Percentiles rank a stretch among this genome's conserved stretches.
Evolutionary conservation across 2,888 invertebrate genomes (phyloP).

Genomic region (Chalcosyrphus nemorum): DNA sequence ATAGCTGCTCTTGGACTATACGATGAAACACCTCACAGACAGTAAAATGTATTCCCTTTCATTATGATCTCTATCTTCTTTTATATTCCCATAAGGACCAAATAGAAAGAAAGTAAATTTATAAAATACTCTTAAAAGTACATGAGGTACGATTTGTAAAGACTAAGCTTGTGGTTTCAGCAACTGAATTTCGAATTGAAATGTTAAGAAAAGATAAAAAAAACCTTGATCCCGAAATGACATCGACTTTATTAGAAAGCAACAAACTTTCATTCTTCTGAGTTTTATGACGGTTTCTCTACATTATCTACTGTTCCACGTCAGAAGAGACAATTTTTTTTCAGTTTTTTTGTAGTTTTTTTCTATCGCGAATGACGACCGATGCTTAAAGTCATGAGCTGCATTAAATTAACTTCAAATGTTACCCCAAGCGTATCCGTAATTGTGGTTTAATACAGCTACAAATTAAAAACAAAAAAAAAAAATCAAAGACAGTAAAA

Average conservation of each 20-base stretch:
- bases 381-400: slow-evolving; percentile 30
- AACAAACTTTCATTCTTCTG: slow-evolving; percentile 60
- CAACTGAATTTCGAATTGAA: too few species aligned
- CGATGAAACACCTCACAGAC: too few species aligned
- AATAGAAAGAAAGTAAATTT: too few species aligned
- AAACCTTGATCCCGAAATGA: slow-evolving; percentile 9
- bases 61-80: too few species aligned
- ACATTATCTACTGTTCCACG: slow-evolving; percentile 46
- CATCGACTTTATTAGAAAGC: slow-evolving; percentile 55
- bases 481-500: background rate
- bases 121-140: too few species aligned
- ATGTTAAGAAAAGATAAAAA: background rate
- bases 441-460: slow-evolving; percentile 42
- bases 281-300: slow-evolving; percentile 48
- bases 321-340: slow-evolving; percentile 45
- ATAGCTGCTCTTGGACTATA: too few species aligned
- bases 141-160: too few species aligned
- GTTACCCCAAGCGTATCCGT: slow-evolving; percentile 45
- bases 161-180: too few species aligned
- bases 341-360: too few species aligned
- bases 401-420: slow-evolving; percentile 41
- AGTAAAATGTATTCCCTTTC: too few species aligned
- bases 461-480: slow-evolving; percentile 14
- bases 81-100: too few species aligned
- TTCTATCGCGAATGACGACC: slow-evolving; percentile 29